Evolutionary conservation across 2,888 invertebrate species (phyloP).

Genomic region (Phania funesta): DNA sequence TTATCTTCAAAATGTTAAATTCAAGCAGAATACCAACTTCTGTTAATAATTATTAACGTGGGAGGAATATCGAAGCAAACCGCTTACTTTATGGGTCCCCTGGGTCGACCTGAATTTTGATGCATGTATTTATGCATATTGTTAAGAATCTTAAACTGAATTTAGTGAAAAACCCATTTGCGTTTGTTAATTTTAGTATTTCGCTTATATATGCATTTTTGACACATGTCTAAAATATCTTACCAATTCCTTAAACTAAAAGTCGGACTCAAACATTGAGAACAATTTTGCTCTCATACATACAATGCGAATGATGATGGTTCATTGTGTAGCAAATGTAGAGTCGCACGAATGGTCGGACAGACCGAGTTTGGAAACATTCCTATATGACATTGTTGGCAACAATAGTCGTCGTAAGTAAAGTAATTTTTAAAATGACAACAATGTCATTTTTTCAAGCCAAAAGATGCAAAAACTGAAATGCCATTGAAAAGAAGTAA

Average conservation of each 20-base stretch:
- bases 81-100: too few species aligned
- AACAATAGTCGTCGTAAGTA: slow-evolving; percentile 52
- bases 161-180: background rate
- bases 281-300: background rate
- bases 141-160: background rate
- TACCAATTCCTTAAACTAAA: slow-evolving; percentile 58
- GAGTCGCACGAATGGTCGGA: background rate
- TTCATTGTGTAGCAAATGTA: slow-evolving; percentile 10
- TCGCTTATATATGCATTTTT: slow-evolving; percentile 50
- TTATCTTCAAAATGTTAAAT: background rate
- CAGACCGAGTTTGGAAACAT: slow-evolving; percentile 18
- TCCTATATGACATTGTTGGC: slow-evolving; percentile 53
- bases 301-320: slow-evolving; percentile 3
- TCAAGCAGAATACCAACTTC: slow-evolving; percentile 12
- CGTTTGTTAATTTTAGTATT: slow-evolving; percentile 39
- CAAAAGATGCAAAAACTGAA: slow-evolving; percentile 16
- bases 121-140: background rate
- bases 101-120: background rate
- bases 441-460: slow-evolving; percentile 71
- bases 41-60: too few species aligned
- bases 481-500: background rate
- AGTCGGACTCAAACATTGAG: slow-evolving; percentile 49
- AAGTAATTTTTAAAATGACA: slow-evolving; percentile 73
- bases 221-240: slow-evolving; percentile 31
- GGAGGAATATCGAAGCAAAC: too few species aligned